Conservation (phyloP, 2,113 vertebrate species). For the Gymnarchus niloticus region DNA sequence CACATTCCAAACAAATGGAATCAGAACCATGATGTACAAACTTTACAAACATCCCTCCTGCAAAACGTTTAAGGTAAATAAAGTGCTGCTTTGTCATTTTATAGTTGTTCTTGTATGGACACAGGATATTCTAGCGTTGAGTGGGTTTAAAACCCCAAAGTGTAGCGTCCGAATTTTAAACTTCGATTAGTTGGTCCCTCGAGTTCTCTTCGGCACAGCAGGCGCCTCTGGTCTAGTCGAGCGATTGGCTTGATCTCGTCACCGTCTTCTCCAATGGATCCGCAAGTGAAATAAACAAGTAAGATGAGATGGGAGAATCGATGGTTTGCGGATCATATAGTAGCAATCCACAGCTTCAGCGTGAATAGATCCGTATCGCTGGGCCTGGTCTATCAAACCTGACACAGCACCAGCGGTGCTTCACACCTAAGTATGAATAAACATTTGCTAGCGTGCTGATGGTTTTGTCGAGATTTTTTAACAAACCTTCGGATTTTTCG, state of each 20-base stretch:
- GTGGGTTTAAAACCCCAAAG: not conserved
- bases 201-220: not conserved
- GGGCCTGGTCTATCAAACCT: conserved; percentile 53
- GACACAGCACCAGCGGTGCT: not conserved
- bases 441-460: conserved; percentile 56
- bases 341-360: conserved; percentile 60
- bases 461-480: no score
- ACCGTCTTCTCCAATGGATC: not conserved
- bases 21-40: conserved; percentile 7
- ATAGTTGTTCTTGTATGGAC: not conserved
- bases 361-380: conserved; percentile 74
- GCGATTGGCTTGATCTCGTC: conserved; percentile 5
- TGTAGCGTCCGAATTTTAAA: not conserved
- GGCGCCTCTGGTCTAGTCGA: not conserved
- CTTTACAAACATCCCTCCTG: not conserved
- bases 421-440: conserved; percentile 80
- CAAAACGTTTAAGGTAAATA: conserved; percentile 5
- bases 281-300: conserved; percentile 4
- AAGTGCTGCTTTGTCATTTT: not conserved
- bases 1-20: conserved; percentile 16
- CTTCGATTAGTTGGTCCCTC: not conserved
- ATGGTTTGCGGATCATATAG: conserved; percentile 42
- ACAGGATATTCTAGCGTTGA: not conserved
- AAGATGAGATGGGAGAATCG: conserved; percentile 11
- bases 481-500: no score